phyloP scores from a whole-genome alignment of 2,888 invertebrate species.

The Dexiosoma caninum region DNA sequence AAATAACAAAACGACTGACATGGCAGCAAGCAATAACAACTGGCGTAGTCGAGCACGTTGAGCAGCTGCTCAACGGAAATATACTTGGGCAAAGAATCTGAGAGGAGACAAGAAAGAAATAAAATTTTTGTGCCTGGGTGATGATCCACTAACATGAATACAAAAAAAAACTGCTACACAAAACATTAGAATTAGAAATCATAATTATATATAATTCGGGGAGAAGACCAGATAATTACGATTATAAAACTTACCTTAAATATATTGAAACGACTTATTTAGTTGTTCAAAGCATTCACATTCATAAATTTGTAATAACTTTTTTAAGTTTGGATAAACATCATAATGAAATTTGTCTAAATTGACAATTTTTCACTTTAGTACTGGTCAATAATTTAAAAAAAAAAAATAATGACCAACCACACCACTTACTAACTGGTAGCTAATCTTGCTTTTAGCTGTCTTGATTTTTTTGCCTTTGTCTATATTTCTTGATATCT shows the following conservation, averaged over 20 bases:
- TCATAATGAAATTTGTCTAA: background rate
- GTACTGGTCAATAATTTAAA: background rate
- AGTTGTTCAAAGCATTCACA: too few relatives aligned
- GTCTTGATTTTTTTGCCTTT: conserved; percentile 35
- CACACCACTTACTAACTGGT: background rate
- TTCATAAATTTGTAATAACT: background rate
- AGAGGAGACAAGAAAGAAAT: background rate
- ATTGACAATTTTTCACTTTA: background rate
- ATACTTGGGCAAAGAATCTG: background rate
- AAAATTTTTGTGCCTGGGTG: conserved; percentile 48
- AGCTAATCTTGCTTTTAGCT: conserved; percentile 27
- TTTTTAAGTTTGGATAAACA: background rate
- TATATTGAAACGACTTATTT: too few relatives aligned
- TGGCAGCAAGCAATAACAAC: conserved; percentile 22
- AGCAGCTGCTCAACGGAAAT: background rate
- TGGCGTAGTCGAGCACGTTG: background rate
- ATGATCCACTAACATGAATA: conserved; percentile 61
- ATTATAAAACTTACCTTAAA: conserved; percentile 43
- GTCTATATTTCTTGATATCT: conserved; percentile 15
- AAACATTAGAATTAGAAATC: background rate
- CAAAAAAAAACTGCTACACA: too few relatives aligned
- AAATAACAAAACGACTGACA: background rate
- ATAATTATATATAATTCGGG: background rate
- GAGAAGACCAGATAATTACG: background rate
- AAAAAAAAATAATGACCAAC: background rate